Evolutionary conservation across 2,113 vertebrate genomes (phyloP).

Genomic region (Peromyscus californicus): DNA sequence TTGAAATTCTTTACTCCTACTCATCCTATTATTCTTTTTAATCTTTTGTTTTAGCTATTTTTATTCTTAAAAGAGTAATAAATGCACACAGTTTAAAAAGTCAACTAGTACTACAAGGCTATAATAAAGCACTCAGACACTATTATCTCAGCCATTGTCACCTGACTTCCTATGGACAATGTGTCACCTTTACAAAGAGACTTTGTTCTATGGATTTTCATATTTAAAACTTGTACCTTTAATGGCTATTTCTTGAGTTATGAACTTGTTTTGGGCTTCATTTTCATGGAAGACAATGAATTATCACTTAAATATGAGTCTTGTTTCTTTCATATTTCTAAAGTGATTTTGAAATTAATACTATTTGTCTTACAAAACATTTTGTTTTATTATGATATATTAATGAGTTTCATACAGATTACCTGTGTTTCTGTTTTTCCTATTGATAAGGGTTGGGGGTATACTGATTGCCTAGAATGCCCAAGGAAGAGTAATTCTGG

Average conservation of each 20-base stretch:
- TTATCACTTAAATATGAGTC: not conserved
- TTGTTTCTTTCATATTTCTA: not conserved
- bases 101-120: conserved; percentile 24
- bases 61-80: conserved; percentile 56
- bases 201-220: not conserved
- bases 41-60: conserved; percentile 75
- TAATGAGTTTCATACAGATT: not conserved
- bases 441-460: not conserved
- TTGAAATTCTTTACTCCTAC: conserved; percentile 49
- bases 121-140: conserved; percentile 1
- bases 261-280: not conserved
- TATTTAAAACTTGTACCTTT: not conserved
- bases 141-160: not conserved
- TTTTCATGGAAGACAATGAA: conserved; percentile 18
- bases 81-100: conserved; percentile 60
- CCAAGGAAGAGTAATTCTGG: not conserved
- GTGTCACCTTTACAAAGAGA: not conserved
- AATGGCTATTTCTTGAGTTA: not conserved
- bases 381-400: not conserved
- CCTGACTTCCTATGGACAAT: not conserved
- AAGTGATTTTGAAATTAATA: not conserved
- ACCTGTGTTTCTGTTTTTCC: not conserved
- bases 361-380: not conserved
- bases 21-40: conserved; percentile 75
- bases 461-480: not conserved